A percentile compares a stretch with the other conserved stretches of the same genome.
phyloP scores from a whole-genome alignment of 2,888 invertebrate species.

The Dromius quadrimaculatus region DNA sequence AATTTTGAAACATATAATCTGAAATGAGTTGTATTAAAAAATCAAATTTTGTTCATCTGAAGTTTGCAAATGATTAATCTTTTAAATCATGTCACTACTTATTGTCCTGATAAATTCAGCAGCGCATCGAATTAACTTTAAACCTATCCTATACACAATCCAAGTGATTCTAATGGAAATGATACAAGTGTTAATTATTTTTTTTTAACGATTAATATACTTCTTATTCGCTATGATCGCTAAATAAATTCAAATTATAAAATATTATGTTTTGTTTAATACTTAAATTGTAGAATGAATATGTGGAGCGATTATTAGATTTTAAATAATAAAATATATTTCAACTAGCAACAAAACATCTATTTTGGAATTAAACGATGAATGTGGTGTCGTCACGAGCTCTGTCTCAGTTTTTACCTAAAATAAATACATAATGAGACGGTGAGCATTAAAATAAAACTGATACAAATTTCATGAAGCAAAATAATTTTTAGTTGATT shows the following conservation, averaged over 20 bases:
- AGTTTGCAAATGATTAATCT: too few species aligned
- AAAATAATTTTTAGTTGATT: too few species aligned
- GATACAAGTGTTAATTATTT: conserved; percentile 42
- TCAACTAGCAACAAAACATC: conserved; percentile 51
- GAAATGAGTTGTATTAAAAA: too few species aligned
- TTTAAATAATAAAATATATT: conserved; percentile 52
- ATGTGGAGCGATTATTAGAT: conserved; percentile 37
- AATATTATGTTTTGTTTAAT: conserved; percentile 26
- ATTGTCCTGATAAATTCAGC: too few species aligned
- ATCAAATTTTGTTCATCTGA: too few species aligned
- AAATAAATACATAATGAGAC: too few species aligned
- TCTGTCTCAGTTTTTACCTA: too few species aligned
- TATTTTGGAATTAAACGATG: conserved; percentile 48
- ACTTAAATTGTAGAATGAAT: conserved; percentile 35
- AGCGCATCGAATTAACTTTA: too few species aligned
- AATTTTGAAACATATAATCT: too few species aligned
- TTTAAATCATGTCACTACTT: too few species aligned
- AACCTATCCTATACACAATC: conserved; percentile 47
- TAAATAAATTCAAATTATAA: conserved; percentile 33
- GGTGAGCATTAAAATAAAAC: too few species aligned
- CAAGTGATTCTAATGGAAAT: conserved; percentile 44
- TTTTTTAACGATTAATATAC: conserved; percentile 45
- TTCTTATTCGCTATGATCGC: conserved; percentile 22
- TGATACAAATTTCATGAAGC: too few species aligned
- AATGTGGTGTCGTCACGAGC: conserved; percentile 19